Conservation (phyloP, 1,140 invertebrate species). For the Drosophila ironensis region DNA sequence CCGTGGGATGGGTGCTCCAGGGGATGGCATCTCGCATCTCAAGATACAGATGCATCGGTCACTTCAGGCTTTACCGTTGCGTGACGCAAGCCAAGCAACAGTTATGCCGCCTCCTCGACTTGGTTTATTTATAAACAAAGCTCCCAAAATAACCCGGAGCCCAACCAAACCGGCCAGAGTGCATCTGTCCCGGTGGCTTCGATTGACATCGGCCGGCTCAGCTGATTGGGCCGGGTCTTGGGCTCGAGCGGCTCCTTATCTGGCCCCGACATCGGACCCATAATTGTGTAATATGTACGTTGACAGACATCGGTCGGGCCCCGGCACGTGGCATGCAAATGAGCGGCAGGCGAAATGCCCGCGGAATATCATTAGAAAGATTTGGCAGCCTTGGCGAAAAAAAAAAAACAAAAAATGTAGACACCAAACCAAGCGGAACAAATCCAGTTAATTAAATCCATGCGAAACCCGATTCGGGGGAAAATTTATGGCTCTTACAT, state of each 20-base stretch:
- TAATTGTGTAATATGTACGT: slow-evolving; percentile 49
- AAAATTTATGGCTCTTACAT: slow-evolving; percentile 63
- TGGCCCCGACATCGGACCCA: slow-evolving; percentile 45
- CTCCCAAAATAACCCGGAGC: slow-evolving; percentile 12
- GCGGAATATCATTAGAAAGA: slow-evolving; percentile 63
- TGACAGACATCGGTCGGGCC: slow-evolving; percentile 18
- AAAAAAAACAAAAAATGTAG: too few relatives aligned
- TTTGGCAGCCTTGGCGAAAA: slow-evolving; percentile 48
- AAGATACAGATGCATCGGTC: slow-evolving; percentile 18
- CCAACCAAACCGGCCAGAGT: slow-evolving; percentile 6
- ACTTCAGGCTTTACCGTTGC: slow-evolving; percentile 21
- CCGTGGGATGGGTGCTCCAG: not conserved
- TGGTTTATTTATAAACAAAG: slow-evolving; percentile 11
- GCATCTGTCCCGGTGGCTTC: slow-evolving; percentile 19
- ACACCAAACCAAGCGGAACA: not conserved
- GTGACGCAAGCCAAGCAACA: slow-evolving; percentile 26
- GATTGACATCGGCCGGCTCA: slow-evolving; percentile 9
- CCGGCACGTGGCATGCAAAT: slow-evolving; percentile 65
- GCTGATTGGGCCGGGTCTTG: slow-evolving; percentile 15
- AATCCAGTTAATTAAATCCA: slow-evolving; percentile 60
- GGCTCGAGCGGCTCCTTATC: slow-evolving; percentile 34
- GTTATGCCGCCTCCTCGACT: slow-evolving; percentile 2
- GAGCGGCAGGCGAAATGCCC: slow-evolving; percentile 41
- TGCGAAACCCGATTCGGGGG: slow-evolving; percentile 50
- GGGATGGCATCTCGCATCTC: not conserved